These are phyloP conservation scores for Astyanax mexicanus DNA, from an alignment of 2,797 vertebrate genomes.

Conservation along the genomic window DNA sequence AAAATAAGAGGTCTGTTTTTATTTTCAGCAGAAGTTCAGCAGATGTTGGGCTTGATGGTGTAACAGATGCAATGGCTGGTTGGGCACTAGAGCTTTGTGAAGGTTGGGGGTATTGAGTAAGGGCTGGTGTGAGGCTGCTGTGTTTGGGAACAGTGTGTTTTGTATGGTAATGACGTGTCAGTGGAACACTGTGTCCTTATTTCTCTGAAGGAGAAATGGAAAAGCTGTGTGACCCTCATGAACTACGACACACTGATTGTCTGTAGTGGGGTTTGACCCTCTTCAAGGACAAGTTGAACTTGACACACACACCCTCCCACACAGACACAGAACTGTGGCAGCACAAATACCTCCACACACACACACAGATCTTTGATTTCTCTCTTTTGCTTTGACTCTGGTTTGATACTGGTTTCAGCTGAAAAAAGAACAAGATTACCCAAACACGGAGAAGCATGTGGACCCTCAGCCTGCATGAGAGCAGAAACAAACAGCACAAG, in stretches of 20 bases:
- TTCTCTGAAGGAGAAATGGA: slow-evolving; percentile 51
- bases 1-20: not conserved
- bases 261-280: slow-evolving; percentile 64
- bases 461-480: not conserved
- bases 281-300: slow-evolving; percentile 72
- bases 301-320: slow-evolving; percentile 10
- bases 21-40: not conserved
- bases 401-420: slow-evolving; percentile 30
- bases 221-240: slow-evolving; percentile 61
- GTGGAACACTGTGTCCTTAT: slow-evolving; percentile 55
- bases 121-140: not conserved
- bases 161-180: slow-evolving; percentile 41
- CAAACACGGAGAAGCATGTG: not conserved
- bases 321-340: not conserved
- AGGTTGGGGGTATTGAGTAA: not conserved
- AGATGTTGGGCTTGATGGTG: not conserved
- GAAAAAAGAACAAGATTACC: slow-evolving; percentile 1
- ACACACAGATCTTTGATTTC: too few relatives aligned
- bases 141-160: slow-evolving; percentile 24
- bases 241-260: slow-evolving; percentile 71
- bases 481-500: not conserved
- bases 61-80: not conserved
- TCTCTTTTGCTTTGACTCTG: too few relatives aligned
- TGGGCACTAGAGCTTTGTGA: not conserved
- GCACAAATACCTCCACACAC: slow-evolving; percentile 5